phyloP scores from a whole-genome alignment of 2,113 vertebrate species.

The Cyphotilapia sp. region DNA sequence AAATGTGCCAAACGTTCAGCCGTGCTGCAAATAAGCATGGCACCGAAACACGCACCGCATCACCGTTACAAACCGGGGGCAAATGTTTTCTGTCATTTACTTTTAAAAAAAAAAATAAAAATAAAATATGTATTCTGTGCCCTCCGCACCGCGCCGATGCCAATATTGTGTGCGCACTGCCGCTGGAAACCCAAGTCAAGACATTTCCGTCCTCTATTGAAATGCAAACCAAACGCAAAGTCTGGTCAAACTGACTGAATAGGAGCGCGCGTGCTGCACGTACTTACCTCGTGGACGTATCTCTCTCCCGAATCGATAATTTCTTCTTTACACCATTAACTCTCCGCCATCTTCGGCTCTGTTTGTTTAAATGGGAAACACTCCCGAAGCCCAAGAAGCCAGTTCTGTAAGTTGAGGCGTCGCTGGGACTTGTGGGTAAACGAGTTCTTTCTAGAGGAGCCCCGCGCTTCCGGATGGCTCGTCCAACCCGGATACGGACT shows the following conservation, averaged over 20 bases:
- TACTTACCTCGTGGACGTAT: slow-evolving; percentile 50
- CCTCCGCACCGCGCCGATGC: slow-evolving; percentile 37
- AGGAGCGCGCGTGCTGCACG: neutral
- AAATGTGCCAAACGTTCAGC: neutral
- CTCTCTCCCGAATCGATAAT: slow-evolving; percentile 46
- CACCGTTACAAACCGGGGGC: neutral
- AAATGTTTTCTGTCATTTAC: slow-evolving; percentile 35
- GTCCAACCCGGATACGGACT: slow-evolving; percentile 51
- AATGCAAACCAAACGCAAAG: slow-evolving; percentile 37
- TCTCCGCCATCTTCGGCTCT: slow-evolving; percentile 80
- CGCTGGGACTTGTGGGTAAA: slow-evolving; percentile 60
- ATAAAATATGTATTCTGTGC: slow-evolving; percentile 29
- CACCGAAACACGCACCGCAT: neutral
- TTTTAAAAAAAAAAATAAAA: neutral
- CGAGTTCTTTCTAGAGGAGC: slow-evolving; percentile 6
- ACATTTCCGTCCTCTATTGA: slow-evolving; percentile 35
- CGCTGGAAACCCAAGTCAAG: slow-evolving; percentile 37
- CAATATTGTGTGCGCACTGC: slow-evolving; percentile 38
- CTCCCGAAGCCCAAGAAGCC: slow-evolving; percentile 72
- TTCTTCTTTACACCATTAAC: slow-evolving; percentile 72
- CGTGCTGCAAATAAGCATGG: neutral
- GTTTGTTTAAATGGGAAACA: slow-evolving; percentile 81
- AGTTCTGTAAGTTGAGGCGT: slow-evolving; percentile 67
- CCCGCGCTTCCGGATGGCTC: neutral
- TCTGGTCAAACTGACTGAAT: neutral